Evolutionary conservation across 1,140 invertebrate genomes (phyloP).

Genomic region (Drosophila busckii): DNA sequence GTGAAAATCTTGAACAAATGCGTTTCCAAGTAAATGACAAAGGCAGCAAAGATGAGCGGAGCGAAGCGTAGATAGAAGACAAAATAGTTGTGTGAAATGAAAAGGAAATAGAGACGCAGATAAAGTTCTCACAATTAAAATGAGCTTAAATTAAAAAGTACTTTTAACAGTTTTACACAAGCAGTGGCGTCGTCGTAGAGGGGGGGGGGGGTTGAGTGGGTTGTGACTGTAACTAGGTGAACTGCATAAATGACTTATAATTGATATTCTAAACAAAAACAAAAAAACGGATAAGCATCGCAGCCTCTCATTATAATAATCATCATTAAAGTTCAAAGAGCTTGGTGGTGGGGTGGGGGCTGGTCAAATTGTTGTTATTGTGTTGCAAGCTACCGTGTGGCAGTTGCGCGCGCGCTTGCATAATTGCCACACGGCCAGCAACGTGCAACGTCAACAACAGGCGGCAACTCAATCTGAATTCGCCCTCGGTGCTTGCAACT

Average conservation of each 20-base stretch:
- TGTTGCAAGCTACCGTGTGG: constrained; percentile 49
- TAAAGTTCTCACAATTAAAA: constrained; percentile 77
- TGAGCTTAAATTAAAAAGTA: constrained; percentile 76
- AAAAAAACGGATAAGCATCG: constrained; percentile 75
- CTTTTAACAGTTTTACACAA: constrained; percentile 75
- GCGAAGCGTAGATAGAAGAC: constrained; percentile 18
- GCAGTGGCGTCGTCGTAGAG: not conserved
- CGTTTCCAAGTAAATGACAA: constrained; percentile 50
- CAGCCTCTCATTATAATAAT: constrained; percentile 2
- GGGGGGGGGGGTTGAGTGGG: not conserved
- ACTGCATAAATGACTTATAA: constrained; percentile 71
- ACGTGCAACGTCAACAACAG: constrained; percentile 31
- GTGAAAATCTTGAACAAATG: constrained; percentile 55
- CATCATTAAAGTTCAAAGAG: constrained; percentile 15
- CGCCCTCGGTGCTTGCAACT: constrained; percentile 38
- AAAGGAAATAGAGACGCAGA: constrained; percentile 69
- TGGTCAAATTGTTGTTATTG: constrained; percentile 55
- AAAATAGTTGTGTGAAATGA: constrained; percentile 4
- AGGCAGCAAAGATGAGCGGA: constrained; percentile 17
- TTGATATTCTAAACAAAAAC: constrained; percentile 77
- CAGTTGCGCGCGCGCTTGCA: constrained; percentile 34
- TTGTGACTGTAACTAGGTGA: constrained; percentile 52
- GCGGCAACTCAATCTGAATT: constrained; percentile 59
- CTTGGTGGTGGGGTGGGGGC: constrained; percentile 11
- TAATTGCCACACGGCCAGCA: constrained; percentile 44